Evolutionary conservation across 2,113 vertebrate species (phyloP), one percentile per base, ranked within the genome.

Genomic region (Oplegnathus fasciatus): DNA sequence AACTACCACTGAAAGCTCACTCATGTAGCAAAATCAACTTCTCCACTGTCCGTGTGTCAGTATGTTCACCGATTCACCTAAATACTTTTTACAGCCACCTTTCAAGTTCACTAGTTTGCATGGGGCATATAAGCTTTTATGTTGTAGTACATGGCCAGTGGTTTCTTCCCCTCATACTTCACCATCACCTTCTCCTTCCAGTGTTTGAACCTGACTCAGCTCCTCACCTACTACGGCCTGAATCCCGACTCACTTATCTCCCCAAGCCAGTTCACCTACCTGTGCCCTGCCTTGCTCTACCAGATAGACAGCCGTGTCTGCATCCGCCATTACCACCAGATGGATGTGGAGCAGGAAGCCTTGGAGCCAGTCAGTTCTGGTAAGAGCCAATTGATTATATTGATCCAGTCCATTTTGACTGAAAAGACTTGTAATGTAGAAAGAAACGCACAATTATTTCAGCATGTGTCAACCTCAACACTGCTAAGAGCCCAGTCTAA

Each of bases 201-300:
- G 98, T 99, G 98, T 92, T 91, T 99, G 91, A 99, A 99, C 86
- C 96, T 98, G 85, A 98, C 97, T 8, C 96, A 98, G 94, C 95
- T 99, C 75, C 95, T 99, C 28, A 83, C 86, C 64, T 92, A 97
- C 92, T 98, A 97, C 2, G 98, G 98, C 71, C 91, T 99, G 78
- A 96, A 91, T 80, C 83, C 94, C 1, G 95, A 94, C 34, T 95
- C 96, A 30, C 94, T 94, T 13, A 98, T 99, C 94, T 97, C 97
- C 74, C 97, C 96, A 1, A 93, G 88, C 8, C 91, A 98, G 69
- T 99, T 99, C 67, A 95, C 96, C 1, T 98, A 97, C 83, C 93
- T 99, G 72, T 99, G 98, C 79, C 98, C 98, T 1, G 98, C 98
- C 5, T 84, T 99, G 89, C 96, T 99, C 0, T 99, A 99, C 93